Evolutionary conservation across 2,113 vertebrate genomes (phyloP).

Genomic region (Danio rerio): DNA sequence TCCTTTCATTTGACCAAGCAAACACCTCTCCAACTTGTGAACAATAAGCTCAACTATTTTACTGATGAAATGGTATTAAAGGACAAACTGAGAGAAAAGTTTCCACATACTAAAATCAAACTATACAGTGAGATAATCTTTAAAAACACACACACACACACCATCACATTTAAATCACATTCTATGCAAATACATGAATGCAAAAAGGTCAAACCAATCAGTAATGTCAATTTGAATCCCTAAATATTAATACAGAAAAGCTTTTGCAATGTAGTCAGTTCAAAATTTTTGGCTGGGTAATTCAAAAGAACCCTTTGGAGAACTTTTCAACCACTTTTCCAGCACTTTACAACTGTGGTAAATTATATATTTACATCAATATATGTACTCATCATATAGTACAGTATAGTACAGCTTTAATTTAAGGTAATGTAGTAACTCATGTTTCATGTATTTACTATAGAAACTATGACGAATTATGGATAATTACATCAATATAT

Average conservation of each 20-base stretch:
- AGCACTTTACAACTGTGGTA: too few species aligned
- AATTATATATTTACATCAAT: too few species aligned
- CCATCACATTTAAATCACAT: background rate
- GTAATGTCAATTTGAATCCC: background rate
- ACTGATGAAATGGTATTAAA: background rate
- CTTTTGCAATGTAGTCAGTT: too few species aligned
- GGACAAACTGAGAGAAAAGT: background rate
- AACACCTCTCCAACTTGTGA: slow-evolving; percentile 2
- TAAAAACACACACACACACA: background rate
- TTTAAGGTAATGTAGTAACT: too few species aligned
- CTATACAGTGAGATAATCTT: background rate
- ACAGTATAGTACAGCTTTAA: too few species aligned
- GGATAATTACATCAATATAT: too few species aligned
- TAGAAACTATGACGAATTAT: too few species aligned
- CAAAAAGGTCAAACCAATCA: background rate
- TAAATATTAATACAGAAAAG: background rate
- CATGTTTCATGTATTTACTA: too few species aligned
- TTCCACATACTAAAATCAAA: background rate
- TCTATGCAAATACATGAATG: background rate
- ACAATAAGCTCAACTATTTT: slow-evolving; percentile 17
- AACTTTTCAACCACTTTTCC: too few species aligned
- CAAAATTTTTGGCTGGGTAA: too few species aligned
- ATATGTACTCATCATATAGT: too few species aligned
- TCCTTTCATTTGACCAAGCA: slow-evolving; percentile 3
- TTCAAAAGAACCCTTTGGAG: too few species aligned